Base-by-base conservation (phyloP, 2,113 vertebrate genomes). In the Bambusicola thoracicus region DNA sequence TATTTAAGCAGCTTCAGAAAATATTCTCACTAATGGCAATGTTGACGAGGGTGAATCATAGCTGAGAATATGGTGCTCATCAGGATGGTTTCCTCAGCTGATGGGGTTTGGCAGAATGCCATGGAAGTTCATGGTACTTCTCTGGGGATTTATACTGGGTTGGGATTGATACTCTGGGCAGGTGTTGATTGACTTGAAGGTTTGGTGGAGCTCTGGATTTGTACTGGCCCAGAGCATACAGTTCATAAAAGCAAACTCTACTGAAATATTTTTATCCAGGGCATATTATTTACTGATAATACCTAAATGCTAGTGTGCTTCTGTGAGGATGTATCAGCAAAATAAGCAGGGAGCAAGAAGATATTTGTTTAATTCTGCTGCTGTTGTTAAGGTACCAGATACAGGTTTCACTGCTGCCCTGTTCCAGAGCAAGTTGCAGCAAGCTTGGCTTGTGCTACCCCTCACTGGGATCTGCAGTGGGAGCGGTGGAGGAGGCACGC, bases 51-150 rank as follows among this genome's bases (percentile, higher is more conserved):
- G 73, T 94, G 93, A 96, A 56, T 96, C 94, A 95, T 81, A 27
- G 12, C 56, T 12, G 36, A 76, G 87, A 96, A 90, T 68, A 65
- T 13, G 2, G 66, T 88, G 70, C 85, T 95, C 88, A 76, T 88
- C 90, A 72, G 93, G 91, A 76, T 9, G 56, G 76, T 79, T 95
- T 48, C 80, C 76, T 90, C 80, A 81, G 95, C 90, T 93, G 95
- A 88, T 81, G 85, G 80, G 53, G 53, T 79, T 48, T 95, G 94
- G 93, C 93, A 88, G 90, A 66, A 70, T 34, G 88, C 87, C 88
- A 30, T 32, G 38, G 21, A 81, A 93, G 85, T 90, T 90, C 66
- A 66, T 7, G 65, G 75, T n/a, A 55, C 43, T 95, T 51, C 43
- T 69, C 32, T 78, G 34, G 0, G 0, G 65, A 29, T 78, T 81